Evolutionary conservation across 2,888 invertebrate species (phyloP).

Genomic region (Ditula angustiorana): DNA sequence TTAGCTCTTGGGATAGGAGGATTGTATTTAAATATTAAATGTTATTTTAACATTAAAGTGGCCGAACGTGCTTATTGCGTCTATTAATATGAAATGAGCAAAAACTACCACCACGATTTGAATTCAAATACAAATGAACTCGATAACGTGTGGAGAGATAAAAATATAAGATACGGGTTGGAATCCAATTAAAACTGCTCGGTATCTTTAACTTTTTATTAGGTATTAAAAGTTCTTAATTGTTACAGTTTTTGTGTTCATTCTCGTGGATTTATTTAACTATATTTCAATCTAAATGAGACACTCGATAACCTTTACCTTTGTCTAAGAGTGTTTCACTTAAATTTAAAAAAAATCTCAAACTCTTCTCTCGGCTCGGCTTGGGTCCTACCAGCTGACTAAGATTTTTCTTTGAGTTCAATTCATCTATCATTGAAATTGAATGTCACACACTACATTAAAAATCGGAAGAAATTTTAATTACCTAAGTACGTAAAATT

Average conservation of each 20-base stretch:
- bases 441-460: too few species aligned
- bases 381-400: too few species aligned
- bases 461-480: too few species aligned
- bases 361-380: too few species aligned
- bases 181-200: conserved; percentile 23
- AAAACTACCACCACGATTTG: conserved; percentile 13
- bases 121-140: conserved; percentile 22
- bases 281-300: too few species aligned
- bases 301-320: too few species aligned
- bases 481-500: too few species aligned
- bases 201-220: conserved; percentile 4
- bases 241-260: not conserved
- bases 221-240: not conserved
- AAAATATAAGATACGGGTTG: conserved; percentile 13
- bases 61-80: conserved; percentile 13
- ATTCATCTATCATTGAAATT: too few species aligned
- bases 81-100: conserved; percentile 26
- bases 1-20: conserved; percentile 8
- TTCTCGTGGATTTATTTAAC: not conserved
- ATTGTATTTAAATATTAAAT: conserved; percentile 22
- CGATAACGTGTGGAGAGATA: conserved; percentile 18
- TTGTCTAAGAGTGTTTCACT: too few species aligned
- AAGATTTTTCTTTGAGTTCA: too few species aligned
- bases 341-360: too few species aligned
- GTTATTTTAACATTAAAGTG: conserved; percentile 19